Evolutionary conservation across 2,888 invertebrate species (phyloP).

Genomic region (Azorinus chamasolen): DNA sequence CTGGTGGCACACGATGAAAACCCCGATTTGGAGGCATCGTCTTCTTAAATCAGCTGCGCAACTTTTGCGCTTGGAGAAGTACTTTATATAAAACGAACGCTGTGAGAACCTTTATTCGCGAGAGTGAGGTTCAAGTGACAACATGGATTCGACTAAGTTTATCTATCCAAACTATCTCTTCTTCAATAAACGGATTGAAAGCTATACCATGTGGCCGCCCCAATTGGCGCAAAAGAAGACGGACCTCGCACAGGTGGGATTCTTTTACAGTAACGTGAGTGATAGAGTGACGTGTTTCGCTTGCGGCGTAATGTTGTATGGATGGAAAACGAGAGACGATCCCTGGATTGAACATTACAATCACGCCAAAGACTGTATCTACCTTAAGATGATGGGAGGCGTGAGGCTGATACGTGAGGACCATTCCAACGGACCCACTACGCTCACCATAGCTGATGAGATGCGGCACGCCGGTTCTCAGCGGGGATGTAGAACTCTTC

Average conservation of each 20-base stretch:
- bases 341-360: constrained; percentile 16
- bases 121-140: too few species aligned
- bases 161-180: neutral
- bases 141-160: neutral
- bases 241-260: constrained; percentile 2
- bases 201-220: neutral
- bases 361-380: neutral
- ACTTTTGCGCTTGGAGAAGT: too few species aligned
- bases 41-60: too few species aligned
- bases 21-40: too few species aligned
- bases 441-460: too few species aligned
- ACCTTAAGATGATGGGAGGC: constrained; percentile 13
- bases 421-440: too few species aligned
- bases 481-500: too few species aligned
- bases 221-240: neutral
- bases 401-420: too few species aligned
- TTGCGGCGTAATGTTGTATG: neutral
- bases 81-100: too few species aligned
- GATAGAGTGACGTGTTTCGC: constrained; percentile 14
- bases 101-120: too few species aligned
- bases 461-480: too few species aligned
- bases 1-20: too few species aligned
- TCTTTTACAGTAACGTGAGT: neutral
- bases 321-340: constrained; percentile 3
- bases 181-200: neutral